These are phyloP conservation scores for Sogatella furcifera DNA, from an alignment of 1,140 invertebrate genomes.

Conservation along the genomic window DNA sequence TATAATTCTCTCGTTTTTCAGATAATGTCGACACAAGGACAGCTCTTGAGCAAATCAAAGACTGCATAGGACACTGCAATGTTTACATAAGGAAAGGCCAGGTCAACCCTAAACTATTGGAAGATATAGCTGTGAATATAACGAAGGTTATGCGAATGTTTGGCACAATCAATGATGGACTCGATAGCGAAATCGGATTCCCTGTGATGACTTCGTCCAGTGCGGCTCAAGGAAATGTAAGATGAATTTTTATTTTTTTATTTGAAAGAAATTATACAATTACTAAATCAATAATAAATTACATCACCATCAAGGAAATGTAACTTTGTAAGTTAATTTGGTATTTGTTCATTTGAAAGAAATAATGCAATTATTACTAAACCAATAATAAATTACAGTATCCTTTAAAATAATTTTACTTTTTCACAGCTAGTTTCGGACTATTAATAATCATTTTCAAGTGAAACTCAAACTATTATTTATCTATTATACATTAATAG, in stretches of 20 bases:
- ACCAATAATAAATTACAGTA: too few species aligned
- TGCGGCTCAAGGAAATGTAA: slow-evolving; percentile 38
- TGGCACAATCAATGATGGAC: slow-evolving; percentile 63
- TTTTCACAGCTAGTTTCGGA: too few species aligned
- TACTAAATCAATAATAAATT: too few species aligned
- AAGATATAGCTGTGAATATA: slow-evolving; percentile 65
- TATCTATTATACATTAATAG: too few species aligned
- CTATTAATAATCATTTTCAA: too few species aligned
- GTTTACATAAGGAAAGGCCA: slow-evolving; percentile 66
- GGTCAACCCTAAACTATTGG: slow-evolving; percentile 41
- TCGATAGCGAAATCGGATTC: slow-evolving; percentile 68
- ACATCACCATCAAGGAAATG: too few species aligned
- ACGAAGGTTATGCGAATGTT: slow-evolving; percentile 81
- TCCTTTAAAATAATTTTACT: too few species aligned
- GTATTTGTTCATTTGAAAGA: too few species aligned
- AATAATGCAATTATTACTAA: too few species aligned
- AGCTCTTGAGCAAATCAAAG: slow-evolving; percentile 70
- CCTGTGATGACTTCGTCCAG: slow-evolving; percentile 39
- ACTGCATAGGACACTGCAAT: slow-evolving; percentile 72
- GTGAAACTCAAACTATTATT: too few species aligned
- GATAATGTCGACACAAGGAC: slow-evolving; percentile 92
- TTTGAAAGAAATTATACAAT: background rate
- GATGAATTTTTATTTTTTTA: slow-evolving; percentile 21
- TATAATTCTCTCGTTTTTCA: slow-evolving; percentile 31
- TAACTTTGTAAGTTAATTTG: too few species aligned